Evolutionary conservation across 2,797 vertebrate species (phyloP).

Genomic region (Salmo trutta): DNA sequence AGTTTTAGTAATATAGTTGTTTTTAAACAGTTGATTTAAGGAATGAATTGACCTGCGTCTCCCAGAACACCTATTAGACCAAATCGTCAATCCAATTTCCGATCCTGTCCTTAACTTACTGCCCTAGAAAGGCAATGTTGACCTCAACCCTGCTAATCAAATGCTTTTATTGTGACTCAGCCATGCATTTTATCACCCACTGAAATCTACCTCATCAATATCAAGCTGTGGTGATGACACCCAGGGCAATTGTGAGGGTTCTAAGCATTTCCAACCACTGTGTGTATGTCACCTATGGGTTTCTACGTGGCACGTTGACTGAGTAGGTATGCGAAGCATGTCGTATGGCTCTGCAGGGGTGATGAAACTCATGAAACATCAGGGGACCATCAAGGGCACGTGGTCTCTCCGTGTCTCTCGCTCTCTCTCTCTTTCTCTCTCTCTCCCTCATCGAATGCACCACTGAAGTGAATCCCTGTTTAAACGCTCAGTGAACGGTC

Average conservation of each 20-base stretch:
- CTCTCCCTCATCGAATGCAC: background rate
- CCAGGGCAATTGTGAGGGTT: conserved; percentile 37
- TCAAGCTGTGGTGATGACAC: conserved; percentile 46
- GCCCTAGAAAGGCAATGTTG: background rate
- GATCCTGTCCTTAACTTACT: background rate
- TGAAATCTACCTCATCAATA: conserved; percentile 31
- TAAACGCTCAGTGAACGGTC: background rate
- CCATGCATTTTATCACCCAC: conserved; percentile 46
- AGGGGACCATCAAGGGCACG: conserved; percentile 52
- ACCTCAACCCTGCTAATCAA: background rate
- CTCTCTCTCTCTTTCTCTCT: background rate
- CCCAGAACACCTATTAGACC: background rate
- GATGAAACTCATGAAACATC: conserved; percentile 57
- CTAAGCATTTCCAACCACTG: conserved; percentile 25
- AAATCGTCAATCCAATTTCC: background rate
- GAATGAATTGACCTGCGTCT: background rate
- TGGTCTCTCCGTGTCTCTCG: conserved; percentile 17
- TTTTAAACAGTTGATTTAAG: background rate
- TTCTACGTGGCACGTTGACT: conserved; percentile 61
- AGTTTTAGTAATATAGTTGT: background rate
- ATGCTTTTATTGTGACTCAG: conserved; percentile 8
- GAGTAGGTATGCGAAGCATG: conserved; percentile 57
- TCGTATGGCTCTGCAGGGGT: conserved; percentile 43
- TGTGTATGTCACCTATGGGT: conserved; percentile 14
- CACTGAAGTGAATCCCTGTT: background rate